A percentile compares a stretch with the other conserved stretches of the same genome.
Evolutionary conservation across 2,888 invertebrate genomes (phyloP).

Genomic region (Mythimna loreyi): DNA sequence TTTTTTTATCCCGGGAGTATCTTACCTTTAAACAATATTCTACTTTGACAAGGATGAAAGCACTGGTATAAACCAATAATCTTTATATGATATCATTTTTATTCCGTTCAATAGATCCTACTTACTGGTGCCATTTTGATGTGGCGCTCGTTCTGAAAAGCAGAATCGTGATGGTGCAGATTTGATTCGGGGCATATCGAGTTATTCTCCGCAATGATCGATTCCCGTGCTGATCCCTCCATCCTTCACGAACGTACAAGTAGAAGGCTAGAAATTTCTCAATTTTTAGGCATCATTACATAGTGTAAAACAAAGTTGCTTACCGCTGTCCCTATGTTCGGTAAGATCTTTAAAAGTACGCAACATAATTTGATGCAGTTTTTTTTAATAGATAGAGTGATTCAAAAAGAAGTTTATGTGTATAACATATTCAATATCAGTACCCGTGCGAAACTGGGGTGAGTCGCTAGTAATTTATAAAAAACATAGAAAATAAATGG

Average conservation of each 20-base stretch:
- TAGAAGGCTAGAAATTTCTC: neutral
- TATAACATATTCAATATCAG: no score
- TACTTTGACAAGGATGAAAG: no score
- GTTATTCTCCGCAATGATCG: constrained; percentile 43
- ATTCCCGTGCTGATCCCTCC: constrained; percentile 27
- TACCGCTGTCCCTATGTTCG: no score
- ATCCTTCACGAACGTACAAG: neutral
- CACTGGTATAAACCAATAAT: neutral
- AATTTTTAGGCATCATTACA: neutral
- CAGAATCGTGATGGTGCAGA: constrained; percentile 51
- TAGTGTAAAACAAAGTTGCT: no score
- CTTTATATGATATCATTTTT: neutral
- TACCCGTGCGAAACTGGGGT: no score
- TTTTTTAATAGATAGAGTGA: no score
- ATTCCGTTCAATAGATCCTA: constrained; percentile 9
- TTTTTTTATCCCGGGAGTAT: no score
- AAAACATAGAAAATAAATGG: constrained; percentile 20
- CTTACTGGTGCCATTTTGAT: constrained; percentile 21
- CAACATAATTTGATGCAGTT: no score
- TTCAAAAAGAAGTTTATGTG: no score
- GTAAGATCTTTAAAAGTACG: no score
- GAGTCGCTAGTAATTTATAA: no score
- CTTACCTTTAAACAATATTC: no score
- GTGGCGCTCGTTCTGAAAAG: constrained; percentile 26
- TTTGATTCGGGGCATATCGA: constrained; percentile 32